A percentile compares a stretch with the other conserved stretches of the same genome.
phyloP scores from a whole-genome alignment of 2,888 invertebrate genomes.

The Drosophila paramelanica region DNA sequence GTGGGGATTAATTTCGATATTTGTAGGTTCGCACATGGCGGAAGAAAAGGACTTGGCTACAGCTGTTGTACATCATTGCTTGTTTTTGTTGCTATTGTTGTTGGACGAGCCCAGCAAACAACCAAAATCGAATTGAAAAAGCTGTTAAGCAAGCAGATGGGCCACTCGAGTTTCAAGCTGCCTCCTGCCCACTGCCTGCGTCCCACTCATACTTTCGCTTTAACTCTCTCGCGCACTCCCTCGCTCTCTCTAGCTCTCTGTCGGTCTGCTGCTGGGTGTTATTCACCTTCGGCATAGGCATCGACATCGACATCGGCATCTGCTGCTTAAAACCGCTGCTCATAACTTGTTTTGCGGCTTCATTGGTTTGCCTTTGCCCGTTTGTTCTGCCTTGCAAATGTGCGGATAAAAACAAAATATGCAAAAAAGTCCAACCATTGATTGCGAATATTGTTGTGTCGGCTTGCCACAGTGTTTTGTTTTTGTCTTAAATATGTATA shows the following conservation, averaged over 20 bases:
- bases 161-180: slow-evolving; percentile 27
- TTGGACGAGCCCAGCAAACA: slow-evolving; percentile 25
- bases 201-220: slow-evolving; percentile 22
- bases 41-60: slow-evolving; percentile 49
- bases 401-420: slow-evolving; percentile 70
- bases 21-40: slow-evolving; percentile 31
- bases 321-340: slow-evolving; percentile 28
- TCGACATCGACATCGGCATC: slow-evolving; percentile 21
- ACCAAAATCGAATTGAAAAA: slow-evolving; percentile 14
- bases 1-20: not conserved
- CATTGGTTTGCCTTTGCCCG: slow-evolving; percentile 58
- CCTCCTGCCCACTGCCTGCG: slow-evolving; percentile 15
- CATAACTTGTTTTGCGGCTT: slow-evolving; percentile 72
- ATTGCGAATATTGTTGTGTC: slow-evolving; percentile 26
- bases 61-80: slow-evolving; percentile 29
- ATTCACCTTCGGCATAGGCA: slow-evolving; percentile 62
- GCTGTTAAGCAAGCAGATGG: slow-evolving; percentile 28
- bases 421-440: slow-evolving; percentile 40
- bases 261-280: slow-evolving; percentile 50
- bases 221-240: slow-evolving; percentile 22
- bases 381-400: slow-evolving; percentile 61
- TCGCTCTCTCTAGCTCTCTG: slow-evolving; percentile 13
- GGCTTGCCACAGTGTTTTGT: slow-evolving; percentile 10
- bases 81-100: slow-evolving; percentile 5
- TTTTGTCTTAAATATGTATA: slow-evolving; percentile 17